Conservation (phyloP, 2,113 vertebrate genomes). For the Motacilla alba region DNA sequence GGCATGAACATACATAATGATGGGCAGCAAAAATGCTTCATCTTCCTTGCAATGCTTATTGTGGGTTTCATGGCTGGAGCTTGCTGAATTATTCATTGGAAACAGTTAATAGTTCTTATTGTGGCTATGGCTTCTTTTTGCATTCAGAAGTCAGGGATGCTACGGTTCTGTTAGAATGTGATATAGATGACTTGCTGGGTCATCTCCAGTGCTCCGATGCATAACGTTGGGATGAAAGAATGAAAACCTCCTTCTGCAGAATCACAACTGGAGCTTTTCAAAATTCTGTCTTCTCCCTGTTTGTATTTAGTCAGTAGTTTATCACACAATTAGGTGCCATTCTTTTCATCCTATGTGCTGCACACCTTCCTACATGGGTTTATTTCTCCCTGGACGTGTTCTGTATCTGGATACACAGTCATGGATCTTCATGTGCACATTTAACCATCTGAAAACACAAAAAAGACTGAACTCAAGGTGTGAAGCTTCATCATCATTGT, state of each 20-base stretch:
- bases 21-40: constrained; percentile 17
- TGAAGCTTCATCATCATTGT: not conserved
- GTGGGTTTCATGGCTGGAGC: constrained; percentile 12
- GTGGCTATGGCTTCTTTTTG: not conserved
- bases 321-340: not conserved
- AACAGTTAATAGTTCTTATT: not conserved
- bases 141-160: not conserved
- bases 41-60: not conserved
- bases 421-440: accelerated
- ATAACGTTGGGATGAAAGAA: accelerated
- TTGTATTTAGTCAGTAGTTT: not conserved
- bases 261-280: not conserved
- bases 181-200: not conserved
- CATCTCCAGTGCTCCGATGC: not conserved
- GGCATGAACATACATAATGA: constrained; percentile 49
- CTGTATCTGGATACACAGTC: not conserved
- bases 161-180: not conserved
- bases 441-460: not conserved
- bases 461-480: not conserved
- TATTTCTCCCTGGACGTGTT: not conserved
- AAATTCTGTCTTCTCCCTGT: not conserved
- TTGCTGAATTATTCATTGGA: constrained; percentile 47
- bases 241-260: not conserved
- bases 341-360: not conserved
- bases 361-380: not conserved